phyloP scores from a whole-genome alignment of 2,113 vertebrate species.

The Asarcornis scutulata region DNA sequence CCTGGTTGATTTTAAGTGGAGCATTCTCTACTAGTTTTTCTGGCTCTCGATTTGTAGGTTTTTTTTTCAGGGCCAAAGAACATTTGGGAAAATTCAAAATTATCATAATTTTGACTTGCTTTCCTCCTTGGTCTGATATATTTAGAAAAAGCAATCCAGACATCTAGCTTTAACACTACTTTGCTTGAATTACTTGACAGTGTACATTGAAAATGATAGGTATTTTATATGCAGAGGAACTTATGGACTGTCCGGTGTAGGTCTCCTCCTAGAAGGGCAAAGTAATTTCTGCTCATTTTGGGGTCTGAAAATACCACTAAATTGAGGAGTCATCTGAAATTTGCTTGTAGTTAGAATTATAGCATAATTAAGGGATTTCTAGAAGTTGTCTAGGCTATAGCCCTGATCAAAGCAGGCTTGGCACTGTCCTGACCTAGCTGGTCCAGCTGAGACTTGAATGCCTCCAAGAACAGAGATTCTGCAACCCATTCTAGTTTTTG shows the following conservation, averaged over 20 bases:
- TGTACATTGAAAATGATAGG: background rate
- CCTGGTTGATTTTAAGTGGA: background rate
- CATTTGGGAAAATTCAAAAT: background rate
- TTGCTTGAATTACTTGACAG: background rate
- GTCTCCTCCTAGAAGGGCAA: background rate
- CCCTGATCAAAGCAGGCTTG: background rate
- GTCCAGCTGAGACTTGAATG: background rate
- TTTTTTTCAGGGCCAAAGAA: background rate
- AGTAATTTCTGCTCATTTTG: background rate
- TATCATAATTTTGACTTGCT: background rate
- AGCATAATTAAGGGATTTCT: background rate
- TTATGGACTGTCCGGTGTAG: background rate
- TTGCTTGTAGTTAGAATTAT: background rate
- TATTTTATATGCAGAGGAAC: background rate
- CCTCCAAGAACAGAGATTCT: background rate
- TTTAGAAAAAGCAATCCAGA: background rate
- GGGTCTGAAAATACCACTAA: background rate
- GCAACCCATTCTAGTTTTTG: background rate
- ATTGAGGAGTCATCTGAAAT: background rate
- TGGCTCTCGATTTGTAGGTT: background rate
- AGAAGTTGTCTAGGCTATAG: background rate
- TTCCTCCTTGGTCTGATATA: background rate
- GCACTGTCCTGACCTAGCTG: too few species aligned
- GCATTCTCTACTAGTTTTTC: background rate
- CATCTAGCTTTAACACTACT: background rate